Evolutionary conservation across 2,797 vertebrate species (phyloP).

Genomic region (Periparus ater): DNA sequence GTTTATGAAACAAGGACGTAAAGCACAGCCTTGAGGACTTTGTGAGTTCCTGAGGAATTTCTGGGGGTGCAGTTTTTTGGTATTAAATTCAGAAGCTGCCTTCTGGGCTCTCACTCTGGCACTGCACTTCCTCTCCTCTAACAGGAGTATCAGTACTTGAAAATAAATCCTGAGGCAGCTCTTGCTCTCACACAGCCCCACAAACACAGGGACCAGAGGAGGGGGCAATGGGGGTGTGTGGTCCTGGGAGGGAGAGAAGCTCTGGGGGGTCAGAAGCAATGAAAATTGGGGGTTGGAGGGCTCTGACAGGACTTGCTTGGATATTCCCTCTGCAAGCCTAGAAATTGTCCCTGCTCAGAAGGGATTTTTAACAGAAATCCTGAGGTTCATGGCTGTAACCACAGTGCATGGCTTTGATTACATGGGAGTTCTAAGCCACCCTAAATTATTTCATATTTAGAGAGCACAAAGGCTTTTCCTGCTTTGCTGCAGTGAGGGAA

Average conservation of each 20-base stretch:
- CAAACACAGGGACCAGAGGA: not conserved
- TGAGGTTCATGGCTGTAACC: not conserved
- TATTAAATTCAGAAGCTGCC: not conserved
- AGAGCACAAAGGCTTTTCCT: not conserved
- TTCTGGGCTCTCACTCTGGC: not conserved
- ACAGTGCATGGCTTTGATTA: not conserved
- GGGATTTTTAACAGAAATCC: not conserved
- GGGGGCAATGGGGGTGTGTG: not conserved
- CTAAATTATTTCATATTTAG: not conserved
- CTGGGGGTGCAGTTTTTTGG: not conserved
- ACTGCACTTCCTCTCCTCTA: not conserved
- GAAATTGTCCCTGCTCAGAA: not conserved
- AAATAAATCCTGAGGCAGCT: not conserved
- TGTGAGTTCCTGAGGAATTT: not conserved
- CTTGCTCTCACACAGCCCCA: not conserved
- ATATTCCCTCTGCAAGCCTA: not conserved
- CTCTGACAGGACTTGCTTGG: not conserved
- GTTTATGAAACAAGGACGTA: not conserved
- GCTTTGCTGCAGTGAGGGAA: not conserved
- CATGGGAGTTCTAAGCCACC: not conserved
- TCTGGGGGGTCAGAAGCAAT: not conserved
- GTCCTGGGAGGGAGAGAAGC: not conserved
- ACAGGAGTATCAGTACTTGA: not conserved
- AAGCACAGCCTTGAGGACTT: not conserved
- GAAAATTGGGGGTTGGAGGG: not conserved